Evolutionary conservation across 2,888 invertebrate genomes (phyloP), one percentile per base, ranked within the genome.

Genomic region (Dioctria linearis): DNA sequence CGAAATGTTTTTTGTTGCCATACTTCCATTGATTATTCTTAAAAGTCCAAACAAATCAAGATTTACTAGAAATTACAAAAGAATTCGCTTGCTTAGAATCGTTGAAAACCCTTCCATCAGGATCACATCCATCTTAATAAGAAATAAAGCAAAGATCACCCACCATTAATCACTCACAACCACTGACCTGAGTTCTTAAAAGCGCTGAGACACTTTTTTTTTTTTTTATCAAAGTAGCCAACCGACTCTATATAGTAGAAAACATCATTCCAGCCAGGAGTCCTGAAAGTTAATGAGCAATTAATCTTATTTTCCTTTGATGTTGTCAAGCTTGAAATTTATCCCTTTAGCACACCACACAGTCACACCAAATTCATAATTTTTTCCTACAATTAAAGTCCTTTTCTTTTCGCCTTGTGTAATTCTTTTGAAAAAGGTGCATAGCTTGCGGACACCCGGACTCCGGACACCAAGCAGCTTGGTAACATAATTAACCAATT

Each of bases 401-500:
- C 25, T 25, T 25, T 25, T 25, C 25, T 25, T 25, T 25, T 25
- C 25, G 25, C 2, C 25, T 25, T 25, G 25, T 25, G 2, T 25
- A 25, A 25, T 25, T 25, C 25, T 25, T 25, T 25, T 25, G 25
- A 25, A 25, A 25, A 25, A 25, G 25, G 25, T 25, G 25, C 25
- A 25, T 25, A 25, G 25, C 25, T 25, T 25, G 25, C 25, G 25
- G 25, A 25, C 25, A 25, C 25, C 8, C 49, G 9, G 49, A 46
- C 9, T 46, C 1, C 49, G 49, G 49, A 5, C 5, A 46, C 49
- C 49, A 46, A 46, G 49, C 9, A 46, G 2, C 49, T 46, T 46
- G 49, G 49, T 54, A 11, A 54, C 61, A 8, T 61, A 61, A 61
- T 61, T 37, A 25, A 37, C 25, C 61, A 61, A 61, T 61, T 61